These are phyloP conservation scores for Menidia menidia DNA, from an alignment of 2,797 vertebrate species.

Conservation along the genomic window DNA sequence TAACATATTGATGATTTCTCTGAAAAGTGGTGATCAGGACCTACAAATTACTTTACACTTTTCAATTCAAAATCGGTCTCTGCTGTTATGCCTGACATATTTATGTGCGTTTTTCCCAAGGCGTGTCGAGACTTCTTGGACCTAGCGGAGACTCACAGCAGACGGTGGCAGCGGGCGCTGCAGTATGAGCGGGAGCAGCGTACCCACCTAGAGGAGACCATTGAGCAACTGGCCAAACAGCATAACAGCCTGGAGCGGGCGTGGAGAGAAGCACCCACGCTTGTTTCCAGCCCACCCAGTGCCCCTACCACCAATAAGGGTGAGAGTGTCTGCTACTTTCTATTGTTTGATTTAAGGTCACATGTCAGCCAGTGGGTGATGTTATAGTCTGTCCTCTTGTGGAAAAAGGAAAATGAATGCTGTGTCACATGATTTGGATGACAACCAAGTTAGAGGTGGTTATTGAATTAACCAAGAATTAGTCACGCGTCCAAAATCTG, in stretches of 20 bases:
- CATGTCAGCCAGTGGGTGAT: slow-evolving; percentile 25
- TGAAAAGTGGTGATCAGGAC: slow-evolving; percentile 35
- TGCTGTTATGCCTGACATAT: slow-evolving; percentile 18
- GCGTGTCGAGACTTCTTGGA: slow-evolving; percentile 98
- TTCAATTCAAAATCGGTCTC: background rate
- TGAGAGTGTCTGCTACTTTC: slow-evolving; percentile 66
- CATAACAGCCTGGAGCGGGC: slow-evolving; percentile 98
- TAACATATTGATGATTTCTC: slow-evolving; percentile 48
- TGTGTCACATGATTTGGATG: slow-evolving; percentile 40
- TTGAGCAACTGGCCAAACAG: slow-evolving; percentile 97
- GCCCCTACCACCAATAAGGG: slow-evolving; percentile 83
- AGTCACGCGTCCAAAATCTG: background rate
- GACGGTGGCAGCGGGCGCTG: slow-evolving; percentile 96
- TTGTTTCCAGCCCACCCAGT: slow-evolving; percentile 76
- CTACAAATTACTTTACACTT: slow-evolving; percentile 7
- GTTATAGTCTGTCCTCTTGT: slow-evolving; percentile 23
- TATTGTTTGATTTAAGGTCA: slow-evolving; percentile 21
- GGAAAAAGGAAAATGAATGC: slow-evolving; percentile 4
- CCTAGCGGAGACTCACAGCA: slow-evolving; percentile 93
- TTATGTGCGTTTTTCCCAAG: slow-evolving; percentile 70
- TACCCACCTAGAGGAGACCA: slow-evolving; percentile 94
- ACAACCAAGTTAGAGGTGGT: slow-evolving; percentile 14
- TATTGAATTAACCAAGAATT: slow-evolving; percentile 10
- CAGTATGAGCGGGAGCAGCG: slow-evolving; percentile 98
- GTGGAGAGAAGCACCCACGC: slow-evolving; percentile 89